Base-by-base conservation (phyloP, 2,113 vertebrate genomes). In the Bubo blakistoni region DNA sequence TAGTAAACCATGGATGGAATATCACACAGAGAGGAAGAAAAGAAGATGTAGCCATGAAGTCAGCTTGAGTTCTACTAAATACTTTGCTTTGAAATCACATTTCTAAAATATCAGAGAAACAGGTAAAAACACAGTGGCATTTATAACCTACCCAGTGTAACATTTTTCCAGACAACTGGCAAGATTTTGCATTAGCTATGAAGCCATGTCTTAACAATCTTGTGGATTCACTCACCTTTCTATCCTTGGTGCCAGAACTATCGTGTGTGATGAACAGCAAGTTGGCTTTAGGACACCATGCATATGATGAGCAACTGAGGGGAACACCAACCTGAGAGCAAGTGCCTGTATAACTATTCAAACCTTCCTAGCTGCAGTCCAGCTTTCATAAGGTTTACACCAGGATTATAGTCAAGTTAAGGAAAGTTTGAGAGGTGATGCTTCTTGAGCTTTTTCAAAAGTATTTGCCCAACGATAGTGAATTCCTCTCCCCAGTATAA, bases 81-180 rank as follows among this genome's bases (percentile, higher is more conserved):
- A 69, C 25, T 88, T 90, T 29, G 63, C 81, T 95, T 49, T 74
- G 62, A 96, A 96, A 81, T 93, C 70, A 81, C 32, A 42, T 29
- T 79, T 88, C 61, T 76, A 58, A 94, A 92, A 81, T 52, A 30
- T 49, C 77, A 51, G 70, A 84, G 54, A 58, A 79, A 36, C 79
- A 86, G 72, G 82, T 89, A 92, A 83, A 93, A 96, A 88, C 27
- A 58, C 36, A 70, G 65, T 86, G 62, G 30, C 65, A 42, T 51
- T 85, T 93, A 80, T 71, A 90, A 66, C 88, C 71, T 95, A 72
- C 87, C 76, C 82, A 78, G 80, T 69, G 77, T 62, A 71, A 90
- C 63, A 46, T 71, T 96, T 91, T 87, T 88, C 81, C 72, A 94
- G 57, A 92, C 70, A 63, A 38, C 47, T 58, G 74, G 59, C 67